Evolutionary conservation across 2,797 vertebrate species (phyloP).

Genomic region (Phoxinus dragarum): DNA sequence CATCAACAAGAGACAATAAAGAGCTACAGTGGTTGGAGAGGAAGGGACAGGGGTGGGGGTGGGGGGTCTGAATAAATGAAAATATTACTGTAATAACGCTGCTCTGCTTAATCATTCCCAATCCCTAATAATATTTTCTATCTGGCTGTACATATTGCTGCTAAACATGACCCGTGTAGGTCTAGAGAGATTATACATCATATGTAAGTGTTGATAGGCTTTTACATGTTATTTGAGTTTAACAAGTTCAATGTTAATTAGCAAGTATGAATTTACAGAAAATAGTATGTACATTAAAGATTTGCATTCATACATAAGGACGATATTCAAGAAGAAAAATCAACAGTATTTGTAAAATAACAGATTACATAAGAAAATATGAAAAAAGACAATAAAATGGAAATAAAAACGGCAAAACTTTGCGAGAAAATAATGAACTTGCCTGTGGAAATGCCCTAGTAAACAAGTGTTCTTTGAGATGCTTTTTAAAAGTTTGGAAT

Average conservation of each 20-base stretch:
- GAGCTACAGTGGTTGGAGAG: constrained; percentile 34
- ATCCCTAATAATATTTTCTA: constrained; percentile 20
- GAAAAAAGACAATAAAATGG: neutral
- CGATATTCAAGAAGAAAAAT: neutral
- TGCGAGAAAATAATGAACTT: neutral
- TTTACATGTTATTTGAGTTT: neutral
- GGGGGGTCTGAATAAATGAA: constrained; percentile 29
- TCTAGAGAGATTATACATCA: neutral
- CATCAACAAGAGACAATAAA: constrained; percentile 52
- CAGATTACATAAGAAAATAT: neutral
- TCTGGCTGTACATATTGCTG: neutral
- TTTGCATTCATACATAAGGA: neutral
- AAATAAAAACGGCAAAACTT: neutral
- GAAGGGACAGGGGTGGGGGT: neutral
- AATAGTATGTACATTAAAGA: neutral
- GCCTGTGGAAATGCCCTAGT: neutral
- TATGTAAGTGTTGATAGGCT: neutral
- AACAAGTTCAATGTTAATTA: neutral
- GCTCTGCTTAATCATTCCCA: constrained; percentile 28
- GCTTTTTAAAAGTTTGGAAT: neutral
- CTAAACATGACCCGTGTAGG: neutral
- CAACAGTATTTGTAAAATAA: neutral
- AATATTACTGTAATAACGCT: constrained; percentile 33
- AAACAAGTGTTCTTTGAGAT: neutral
- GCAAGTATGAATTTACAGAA: neutral